phyloP scores from a whole-genome alignment of 2,113 vertebrate genomes.

The Mionectes macconnelli region DNA sequence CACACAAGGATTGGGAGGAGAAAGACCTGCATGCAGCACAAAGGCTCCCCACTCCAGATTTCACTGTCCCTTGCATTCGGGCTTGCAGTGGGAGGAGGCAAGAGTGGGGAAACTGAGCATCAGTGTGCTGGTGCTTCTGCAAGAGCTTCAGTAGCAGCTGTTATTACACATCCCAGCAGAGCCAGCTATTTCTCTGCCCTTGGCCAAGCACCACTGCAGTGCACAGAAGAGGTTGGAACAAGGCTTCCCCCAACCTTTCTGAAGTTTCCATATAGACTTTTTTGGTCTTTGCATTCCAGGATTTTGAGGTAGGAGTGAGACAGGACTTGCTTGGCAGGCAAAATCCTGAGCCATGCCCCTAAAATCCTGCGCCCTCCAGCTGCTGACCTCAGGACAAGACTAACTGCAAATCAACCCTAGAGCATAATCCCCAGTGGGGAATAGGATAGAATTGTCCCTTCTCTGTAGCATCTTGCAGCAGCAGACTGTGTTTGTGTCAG shows the following conservation, averaged over 20 bases:
- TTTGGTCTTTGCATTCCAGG: background rate
- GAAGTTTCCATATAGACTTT: background rate
- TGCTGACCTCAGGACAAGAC: background rate
- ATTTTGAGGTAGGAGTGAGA: background rate
- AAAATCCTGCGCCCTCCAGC: background rate
- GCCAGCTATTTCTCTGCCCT: background rate
- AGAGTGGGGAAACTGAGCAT: background rate
- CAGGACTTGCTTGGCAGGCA: background rate
- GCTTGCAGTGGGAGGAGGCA: background rate
- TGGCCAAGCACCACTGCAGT: background rate
- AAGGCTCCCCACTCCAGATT: background rate
- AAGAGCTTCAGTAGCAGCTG: background rate
- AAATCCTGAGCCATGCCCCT: background rate
- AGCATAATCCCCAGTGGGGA: background rate
- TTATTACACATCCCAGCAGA: background rate
- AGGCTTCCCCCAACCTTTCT: background rate
- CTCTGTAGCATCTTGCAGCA: background rate
- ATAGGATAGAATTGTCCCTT: background rate
- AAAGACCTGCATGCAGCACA: background rate
- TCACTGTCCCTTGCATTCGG: background rate
- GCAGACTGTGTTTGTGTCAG: background rate
- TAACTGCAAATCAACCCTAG: background rate
- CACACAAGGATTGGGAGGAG: background rate
- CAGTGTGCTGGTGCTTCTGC: fast-evolving
- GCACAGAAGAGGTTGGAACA: background rate